These are phyloP conservation scores for Pristionchus arcanus DNA, from an alignment of 2,888 invertebrate species.

Conservation along the genomic window DNA sequence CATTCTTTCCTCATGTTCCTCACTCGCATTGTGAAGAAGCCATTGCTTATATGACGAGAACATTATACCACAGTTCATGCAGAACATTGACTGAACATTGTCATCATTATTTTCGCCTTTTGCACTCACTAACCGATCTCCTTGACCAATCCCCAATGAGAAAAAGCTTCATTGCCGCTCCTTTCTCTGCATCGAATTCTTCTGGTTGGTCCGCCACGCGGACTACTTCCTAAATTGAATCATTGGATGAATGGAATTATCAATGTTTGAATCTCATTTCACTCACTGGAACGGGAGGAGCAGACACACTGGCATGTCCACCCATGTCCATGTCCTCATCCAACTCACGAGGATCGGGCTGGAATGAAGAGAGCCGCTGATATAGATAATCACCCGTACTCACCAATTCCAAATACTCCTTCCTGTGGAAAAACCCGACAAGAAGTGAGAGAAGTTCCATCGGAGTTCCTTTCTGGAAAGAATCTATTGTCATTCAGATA, in stretches of 20 bases:
- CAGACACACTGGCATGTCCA: background rate
- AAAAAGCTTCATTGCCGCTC: background rate
- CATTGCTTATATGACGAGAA: slow-evolving; percentile 2
- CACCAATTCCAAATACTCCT: background rate
- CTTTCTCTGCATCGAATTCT: background rate
- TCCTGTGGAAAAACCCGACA: slow-evolving; percentile 2
- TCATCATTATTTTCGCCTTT: background rate
- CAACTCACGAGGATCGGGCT: slow-evolving; percentile 23
- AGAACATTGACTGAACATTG: slow-evolving; percentile 4
- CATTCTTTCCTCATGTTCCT: slow-evolving; percentile 1
- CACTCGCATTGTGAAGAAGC: background rate
- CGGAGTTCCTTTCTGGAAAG: background rate
- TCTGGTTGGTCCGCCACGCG: background rate
- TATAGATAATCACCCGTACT: background rate
- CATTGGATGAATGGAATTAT: background rate
- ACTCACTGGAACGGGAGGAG: background rate
- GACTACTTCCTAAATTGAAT: background rate
- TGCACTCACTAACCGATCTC: background rate
- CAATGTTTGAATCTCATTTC: background rate
- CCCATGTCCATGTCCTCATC: background rate
- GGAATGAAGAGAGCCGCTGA: background rate
- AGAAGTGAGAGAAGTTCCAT: slow-evolving; percentile 5
- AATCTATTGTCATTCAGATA: background rate
- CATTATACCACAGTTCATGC: background rate
- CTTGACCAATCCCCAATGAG: background rate